A percentile compares a stretch with the other conserved stretches of the same genome.
Evolutionary conservation across 2,113 vertebrate genomes (phyloP).

Genomic region (Cygnus atratus): DNA sequence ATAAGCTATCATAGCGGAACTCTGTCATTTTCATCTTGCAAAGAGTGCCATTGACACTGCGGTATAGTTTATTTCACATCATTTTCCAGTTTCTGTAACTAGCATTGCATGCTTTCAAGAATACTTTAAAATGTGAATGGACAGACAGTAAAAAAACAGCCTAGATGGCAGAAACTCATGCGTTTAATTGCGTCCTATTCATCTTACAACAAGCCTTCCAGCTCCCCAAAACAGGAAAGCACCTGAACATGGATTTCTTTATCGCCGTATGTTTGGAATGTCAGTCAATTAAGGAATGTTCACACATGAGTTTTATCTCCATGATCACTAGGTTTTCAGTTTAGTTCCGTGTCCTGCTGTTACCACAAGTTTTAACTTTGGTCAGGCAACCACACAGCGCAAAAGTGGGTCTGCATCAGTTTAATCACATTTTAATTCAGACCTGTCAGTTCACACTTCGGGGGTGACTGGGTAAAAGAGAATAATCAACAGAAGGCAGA

Average conservation of each 20-base stretch:
- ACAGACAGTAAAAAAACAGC: neutral
- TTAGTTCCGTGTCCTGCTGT: neutral
- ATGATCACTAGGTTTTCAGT: neutral
- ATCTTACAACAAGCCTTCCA: neutral
- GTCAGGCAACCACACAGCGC: neutral
- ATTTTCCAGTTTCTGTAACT: neutral
- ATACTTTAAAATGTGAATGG: neutral
- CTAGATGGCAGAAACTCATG: neutral
- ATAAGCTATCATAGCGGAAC: neutral
- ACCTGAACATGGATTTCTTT: neutral
- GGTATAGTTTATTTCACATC: neutral
- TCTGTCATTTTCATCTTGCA: neutral
- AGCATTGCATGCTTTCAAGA: neutral
- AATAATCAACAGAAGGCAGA: neutral
- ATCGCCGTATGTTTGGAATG: neutral
- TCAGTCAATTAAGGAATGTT: accelerated
- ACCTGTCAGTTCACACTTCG: neutral
- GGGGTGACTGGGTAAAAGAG: neutral
- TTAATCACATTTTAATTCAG: neutral
- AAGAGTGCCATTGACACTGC: neutral
- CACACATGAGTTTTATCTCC: neutral
- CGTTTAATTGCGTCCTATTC: neutral
- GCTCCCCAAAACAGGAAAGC: neutral
- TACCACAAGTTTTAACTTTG: neutral
- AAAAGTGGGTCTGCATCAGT: neutral